Evolutionary conservation across 1,140 invertebrate genomes (phyloP).

Genomic region (Scaptodrosophila lebanonensis): DNA sequence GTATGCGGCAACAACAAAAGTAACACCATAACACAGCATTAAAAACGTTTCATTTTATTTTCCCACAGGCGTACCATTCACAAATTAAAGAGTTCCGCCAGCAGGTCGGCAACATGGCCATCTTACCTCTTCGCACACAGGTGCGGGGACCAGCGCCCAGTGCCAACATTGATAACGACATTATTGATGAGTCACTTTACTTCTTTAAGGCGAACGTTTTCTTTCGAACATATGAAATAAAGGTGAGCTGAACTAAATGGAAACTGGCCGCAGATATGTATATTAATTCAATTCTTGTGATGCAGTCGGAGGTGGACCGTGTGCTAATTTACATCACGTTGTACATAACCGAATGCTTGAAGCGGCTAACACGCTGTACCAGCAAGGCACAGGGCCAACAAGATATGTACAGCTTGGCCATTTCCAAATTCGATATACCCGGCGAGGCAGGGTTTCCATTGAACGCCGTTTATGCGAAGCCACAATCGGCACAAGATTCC

Average conservation of each 20-base stretch:
- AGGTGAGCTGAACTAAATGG: slow-evolving; percentile 80
- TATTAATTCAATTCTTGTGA: slow-evolving; percentile 34
- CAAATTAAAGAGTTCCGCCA: slow-evolving; percentile 86
- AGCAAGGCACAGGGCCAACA: slow-evolving; percentile 93
- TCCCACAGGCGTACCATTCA: slow-evolving; percentile 94
- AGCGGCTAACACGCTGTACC: slow-evolving; percentile 93
- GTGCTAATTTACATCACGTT: slow-evolving; percentile 98
- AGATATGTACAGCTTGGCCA: slow-evolving; percentile 97
- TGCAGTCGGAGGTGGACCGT: slow-evolving; percentile 94
- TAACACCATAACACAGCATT: too few species aligned
- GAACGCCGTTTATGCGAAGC: slow-evolving; percentile 97
- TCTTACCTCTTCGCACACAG: slow-evolving; percentile 91
- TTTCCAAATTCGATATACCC: slow-evolving; percentile 97
- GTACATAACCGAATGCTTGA: slow-evolving; percentile 99
- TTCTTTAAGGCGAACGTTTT: slow-evolving; percentile 99
- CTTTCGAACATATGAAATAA: slow-evolving; percentile 99
- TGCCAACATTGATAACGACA: slow-evolving; percentile 86
- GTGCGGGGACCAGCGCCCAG: slow-evolving; percentile 90
- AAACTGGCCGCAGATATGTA: background rate
- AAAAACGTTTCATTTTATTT: too few species aligned
- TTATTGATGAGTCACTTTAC: slow-evolving; percentile 98
- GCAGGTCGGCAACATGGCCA: slow-evolving; percentile 93
- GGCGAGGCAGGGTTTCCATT: slow-evolving; percentile 97
- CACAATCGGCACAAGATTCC: slow-evolving; percentile 85
- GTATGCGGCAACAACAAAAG: too few species aligned